Conservation (phyloP, 2,888 invertebrate species). For the Meandrusa payeni region DNA sequence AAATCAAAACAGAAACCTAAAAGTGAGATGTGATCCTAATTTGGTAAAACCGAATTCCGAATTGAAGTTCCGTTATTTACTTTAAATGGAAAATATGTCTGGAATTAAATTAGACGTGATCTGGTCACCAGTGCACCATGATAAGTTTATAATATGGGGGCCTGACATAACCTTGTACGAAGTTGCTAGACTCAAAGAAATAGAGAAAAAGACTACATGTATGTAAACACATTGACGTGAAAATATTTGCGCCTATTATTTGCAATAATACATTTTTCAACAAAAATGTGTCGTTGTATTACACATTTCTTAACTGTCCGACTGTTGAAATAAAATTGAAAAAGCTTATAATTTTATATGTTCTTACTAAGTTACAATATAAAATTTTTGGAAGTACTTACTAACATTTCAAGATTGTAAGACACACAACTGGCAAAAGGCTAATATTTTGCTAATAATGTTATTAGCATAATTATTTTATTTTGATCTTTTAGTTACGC, state of each 20-base stretch:
- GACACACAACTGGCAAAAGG: too few relatives aligned
- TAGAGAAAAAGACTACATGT: slow-evolving; percentile 72
- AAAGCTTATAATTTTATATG: too few relatives aligned
- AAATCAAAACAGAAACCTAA: slow-evolving; percentile 2
- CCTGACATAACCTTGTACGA: slow-evolving; percentile 94
- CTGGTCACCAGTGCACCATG: slow-evolving; percentile 89
- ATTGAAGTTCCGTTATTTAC: neutral
- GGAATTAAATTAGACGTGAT: slow-evolving; percentile 86
- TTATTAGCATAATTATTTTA: too few relatives aligned
- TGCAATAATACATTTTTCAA: slow-evolving; percentile 8
- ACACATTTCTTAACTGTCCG: too few relatives aligned
- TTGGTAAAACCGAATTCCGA: too few relatives aligned
- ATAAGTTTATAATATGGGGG: slow-evolving; percentile 95
- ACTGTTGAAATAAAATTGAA: too few relatives aligned
- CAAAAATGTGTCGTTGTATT: too few relatives aligned
- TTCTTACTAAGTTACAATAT: too few relatives aligned
- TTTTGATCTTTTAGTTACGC: slow-evolving; percentile 83
- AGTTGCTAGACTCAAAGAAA: slow-evolving; percentile 83
- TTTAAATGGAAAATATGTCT: slow-evolving; percentile 45
- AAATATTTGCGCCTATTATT: neutral
- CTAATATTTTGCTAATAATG: too few relatives aligned
- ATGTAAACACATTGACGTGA: slow-evolving; percentile 31
- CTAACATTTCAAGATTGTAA: too few relatives aligned
- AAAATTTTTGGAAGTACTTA: too few relatives aligned
- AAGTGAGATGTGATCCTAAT: too few relatives aligned